These are phyloP conservation scores for Brachystomella parvula DNA, from an alignment of 1,140 invertebrate species.

Conservation along the genomic window DNA sequence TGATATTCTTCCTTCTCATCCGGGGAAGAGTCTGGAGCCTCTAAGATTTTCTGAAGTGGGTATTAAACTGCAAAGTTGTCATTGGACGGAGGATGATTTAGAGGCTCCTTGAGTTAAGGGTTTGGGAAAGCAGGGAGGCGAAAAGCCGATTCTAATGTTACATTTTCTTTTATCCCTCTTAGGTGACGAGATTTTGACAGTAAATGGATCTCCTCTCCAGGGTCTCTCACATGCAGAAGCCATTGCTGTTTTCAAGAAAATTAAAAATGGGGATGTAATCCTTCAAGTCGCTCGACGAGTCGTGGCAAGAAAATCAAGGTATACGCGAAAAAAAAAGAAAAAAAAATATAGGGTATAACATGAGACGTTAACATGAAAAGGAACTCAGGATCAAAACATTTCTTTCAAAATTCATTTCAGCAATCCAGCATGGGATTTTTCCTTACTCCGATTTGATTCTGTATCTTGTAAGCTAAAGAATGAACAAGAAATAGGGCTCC, in stretches of 20 bases:
- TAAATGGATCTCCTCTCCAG: slow-evolving; percentile 72
- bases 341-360: neutral
- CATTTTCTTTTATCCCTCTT: slow-evolving; percentile 40
- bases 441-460: too few relatives aligned
- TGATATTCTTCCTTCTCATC: neutral
- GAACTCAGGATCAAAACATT: too few relatives aligned
- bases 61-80: neutral
- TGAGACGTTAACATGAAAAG: too few relatives aligned
- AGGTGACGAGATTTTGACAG: slow-evolving; percentile 85
- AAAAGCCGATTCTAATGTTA: slow-evolving; percentile 7
- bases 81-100: neutral
- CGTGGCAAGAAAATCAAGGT: slow-evolving; percentile 40
- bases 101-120: neutral
- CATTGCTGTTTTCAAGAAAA: slow-evolving; percentile 78
- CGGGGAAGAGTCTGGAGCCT: neutral
- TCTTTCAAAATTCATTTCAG: too few relatives aligned
- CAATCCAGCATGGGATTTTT: too few relatives aligned
- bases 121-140: neutral
- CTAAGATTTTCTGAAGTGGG: neutral
- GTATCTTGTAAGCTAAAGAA: too few relatives aligned
- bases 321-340: slow-evolving; percentile 1
- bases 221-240: slow-evolving; percentile 81
- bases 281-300: slow-evolving; percentile 66
- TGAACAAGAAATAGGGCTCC: too few relatives aligned
- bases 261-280: slow-evolving; percentile 74